Evolutionary conservation across 2,113 vertebrate genomes (phyloP).

Genomic region (Thryonomys swinderianus): DNA sequence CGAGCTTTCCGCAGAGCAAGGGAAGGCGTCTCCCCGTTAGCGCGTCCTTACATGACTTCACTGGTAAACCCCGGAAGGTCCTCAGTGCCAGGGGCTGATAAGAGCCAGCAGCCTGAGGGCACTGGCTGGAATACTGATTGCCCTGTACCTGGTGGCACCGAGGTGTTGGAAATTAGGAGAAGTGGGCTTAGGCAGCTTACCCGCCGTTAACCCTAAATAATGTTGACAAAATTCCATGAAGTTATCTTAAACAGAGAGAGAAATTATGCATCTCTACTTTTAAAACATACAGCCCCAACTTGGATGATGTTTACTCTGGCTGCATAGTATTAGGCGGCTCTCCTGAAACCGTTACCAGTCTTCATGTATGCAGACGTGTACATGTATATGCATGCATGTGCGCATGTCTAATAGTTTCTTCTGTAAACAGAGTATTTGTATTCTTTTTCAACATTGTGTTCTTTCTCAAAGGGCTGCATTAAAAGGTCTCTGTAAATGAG

Average conservation of each 20-base stretch:
- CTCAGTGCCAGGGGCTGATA: constrained; percentile 41
- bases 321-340: not conserved
- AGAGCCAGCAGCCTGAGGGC: constrained; percentile 49
- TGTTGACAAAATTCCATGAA: constrained; percentile 59
- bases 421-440: not conserved
- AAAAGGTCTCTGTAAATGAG: not conserved
- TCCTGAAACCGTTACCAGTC: not conserved
- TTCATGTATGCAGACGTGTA: not conserved
- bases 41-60: constrained; percentile 49
- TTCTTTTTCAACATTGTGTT: not conserved
- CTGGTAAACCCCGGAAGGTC: constrained; percentile 61
- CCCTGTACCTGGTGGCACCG: not conserved
- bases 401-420: not conserved
- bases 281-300: not conserved
- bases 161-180: constrained; percentile 49
- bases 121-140: constrained; percentile 59
- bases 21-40: constrained; percentile 48
- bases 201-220: constrained; percentile 53
- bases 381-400: not conserved
- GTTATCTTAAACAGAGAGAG: constrained; percentile 30
- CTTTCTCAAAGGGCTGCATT: not conserved
- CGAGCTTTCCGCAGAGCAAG: constrained; percentile 47
- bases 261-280: not conserved
- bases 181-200: constrained; percentile 45
- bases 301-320: not conserved